Conservation (phyloP, 2,797 vertebrate genomes). For the Aplochiton taeniatus region DNA sequence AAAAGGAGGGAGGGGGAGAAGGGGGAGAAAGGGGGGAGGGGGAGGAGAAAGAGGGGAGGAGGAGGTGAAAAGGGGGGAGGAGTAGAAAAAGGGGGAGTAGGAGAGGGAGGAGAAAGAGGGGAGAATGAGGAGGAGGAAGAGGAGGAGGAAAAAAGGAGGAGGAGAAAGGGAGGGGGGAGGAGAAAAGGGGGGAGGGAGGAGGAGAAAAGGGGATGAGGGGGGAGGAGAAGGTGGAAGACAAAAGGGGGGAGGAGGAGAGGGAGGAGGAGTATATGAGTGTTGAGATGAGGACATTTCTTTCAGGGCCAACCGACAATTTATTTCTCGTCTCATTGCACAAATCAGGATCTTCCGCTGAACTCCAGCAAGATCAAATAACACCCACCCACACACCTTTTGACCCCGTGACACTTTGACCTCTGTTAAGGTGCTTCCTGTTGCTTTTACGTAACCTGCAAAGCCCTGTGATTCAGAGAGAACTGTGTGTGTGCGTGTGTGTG, state of each 20-base stretch:
- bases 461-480: background rate
- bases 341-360: background rate
- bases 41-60: background rate
- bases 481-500: background rate
- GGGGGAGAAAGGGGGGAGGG: background rate
- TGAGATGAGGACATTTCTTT: background rate
- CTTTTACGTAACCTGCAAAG: background rate
- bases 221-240: no score
- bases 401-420: no score
- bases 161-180: background rate
- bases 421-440: no score
- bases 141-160: background rate
- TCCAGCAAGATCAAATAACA: no score
- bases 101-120: background rate
- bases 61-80: background rate
- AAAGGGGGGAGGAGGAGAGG: background rate
- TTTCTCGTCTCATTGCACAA: background rate
- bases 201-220: conserved; percentile 19
- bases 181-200: background rate
- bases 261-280: conserved; percentile 21
- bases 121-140: conserved; percentile 27
- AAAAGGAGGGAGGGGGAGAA: background rate
- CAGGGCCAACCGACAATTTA: no score
- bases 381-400: no score
- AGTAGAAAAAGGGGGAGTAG: background rate